Evolutionary conservation across 2,113 vertebrate genomes (phyloP), one percentile per base, ranked within the genome.

Genomic region (Perognathus longimembris): DNA sequence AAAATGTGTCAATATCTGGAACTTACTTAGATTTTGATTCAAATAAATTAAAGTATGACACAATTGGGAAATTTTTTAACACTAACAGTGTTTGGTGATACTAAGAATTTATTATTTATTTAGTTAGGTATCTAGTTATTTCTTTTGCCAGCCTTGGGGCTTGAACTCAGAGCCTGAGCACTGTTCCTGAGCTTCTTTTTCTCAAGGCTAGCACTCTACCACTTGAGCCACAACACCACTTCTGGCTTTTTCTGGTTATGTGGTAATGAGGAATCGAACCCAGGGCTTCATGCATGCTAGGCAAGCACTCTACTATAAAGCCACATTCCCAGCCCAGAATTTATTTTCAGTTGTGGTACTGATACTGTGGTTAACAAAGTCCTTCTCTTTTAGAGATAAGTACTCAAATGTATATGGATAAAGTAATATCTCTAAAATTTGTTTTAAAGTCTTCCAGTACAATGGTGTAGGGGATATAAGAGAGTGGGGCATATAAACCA

Each of bases 321-420:
- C 45, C 45, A 45, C 45, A 45, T 45, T 45, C 45, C 45, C 45
- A 45, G 45, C 45, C 45, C 45, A 45, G 45, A 70, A 74, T 38
- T 92, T 61, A 36, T 54, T 89, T 92, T 78, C 66, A 54, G 42
- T 54, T 86, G 86, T 34, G 15, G 59, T 77, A 64, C 61, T 73
- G 28, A 38, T 81, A 69, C 38, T 66, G 15, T 83, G n/a, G 34
- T 82, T 89, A 6, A 36, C 22, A 34, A 54, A 73, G 42, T 71
- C 34, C 32, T 82, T 69, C 87, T 57, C 20, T 81, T 85, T 91
- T 59, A 76, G 76, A 92, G 40, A 45, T 66, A 24, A 91, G 15
- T 93, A 75, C 70, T 86, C 38, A 90, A 63, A 83, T 66, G 57
- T 82, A 22, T 82, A 40, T 86, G 70, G 28, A 63, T 94, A 75